Evolutionary conservation across 2,113 vertebrate genomes (phyloP), one percentile per base, ranked within the genome.

Genomic region (Fulica atra): DNA sequence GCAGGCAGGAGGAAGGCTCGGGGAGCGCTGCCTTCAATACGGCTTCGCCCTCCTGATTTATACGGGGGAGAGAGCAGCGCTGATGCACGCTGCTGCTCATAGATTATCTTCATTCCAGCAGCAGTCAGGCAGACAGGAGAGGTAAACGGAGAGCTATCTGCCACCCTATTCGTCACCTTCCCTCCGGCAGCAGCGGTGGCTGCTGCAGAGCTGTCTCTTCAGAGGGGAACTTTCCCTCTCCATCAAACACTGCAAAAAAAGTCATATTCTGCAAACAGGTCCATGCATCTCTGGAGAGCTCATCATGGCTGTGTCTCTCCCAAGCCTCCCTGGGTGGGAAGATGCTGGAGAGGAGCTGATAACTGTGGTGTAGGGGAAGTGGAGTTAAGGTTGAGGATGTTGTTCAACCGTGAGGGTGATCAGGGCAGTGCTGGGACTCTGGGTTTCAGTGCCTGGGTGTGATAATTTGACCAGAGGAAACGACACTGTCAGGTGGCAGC

Each of bases 51-150:
- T 89, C 85, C 89, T 96, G 96, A 97, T 97, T 96, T 97, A 94
- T 85, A 78, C 4, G 1, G 85, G 94, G 77, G 50, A 85, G 86
- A 29, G 24, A 86, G 80, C 17, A 1, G 56, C 74, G 83, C 76
- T 81, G 96, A 96, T 92, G 81, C 71, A 65, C 29, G 6, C 81
- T 66, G 15, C 77, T 66, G 76, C 93, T 97, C 92, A 76, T 91
- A 97, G 96, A 96, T 97, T 94, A 97, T 91, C 93, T 96, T 95
- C 86, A 91, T 95, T 85, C 88, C 51, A 81, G 91, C 94, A 82
- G 92, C 93, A 70, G 82, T 57, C 89, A 64, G 77, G 74, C 89
- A 63, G 59, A 36, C 88, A 82, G 93, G 73, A 88, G 88, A 97
- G 94, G 64, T 86, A 79, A 73, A 92, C 21, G 1, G 72, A 82